phyloP scores from a whole-genome alignment of 2,888 invertebrate species.

The Dicranocentrus wangi region DNA sequence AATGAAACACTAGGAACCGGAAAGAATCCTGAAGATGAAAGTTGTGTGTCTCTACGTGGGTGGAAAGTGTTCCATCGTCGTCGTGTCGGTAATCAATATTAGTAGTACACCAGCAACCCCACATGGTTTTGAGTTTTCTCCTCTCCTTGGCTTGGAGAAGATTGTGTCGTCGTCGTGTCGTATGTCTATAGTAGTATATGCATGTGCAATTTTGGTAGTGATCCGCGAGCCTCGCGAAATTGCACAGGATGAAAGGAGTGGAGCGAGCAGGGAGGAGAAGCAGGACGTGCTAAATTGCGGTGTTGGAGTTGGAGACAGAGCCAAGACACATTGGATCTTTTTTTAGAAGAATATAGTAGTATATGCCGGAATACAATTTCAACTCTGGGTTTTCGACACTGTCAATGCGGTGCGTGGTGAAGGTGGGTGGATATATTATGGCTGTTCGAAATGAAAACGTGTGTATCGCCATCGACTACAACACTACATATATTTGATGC shows the following conservation, averaged over 20 bases:
- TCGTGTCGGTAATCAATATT: constrained; percentile 1
- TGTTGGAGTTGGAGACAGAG: too few species aligned
- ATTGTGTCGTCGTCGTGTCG: not conserved
- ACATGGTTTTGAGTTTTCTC: not conserved
- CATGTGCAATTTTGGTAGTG: not conserved
- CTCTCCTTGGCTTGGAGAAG: too few species aligned
- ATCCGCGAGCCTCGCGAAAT: not conserved
- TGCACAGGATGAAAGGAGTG: not conserved
- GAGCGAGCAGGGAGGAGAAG: too few species aligned
- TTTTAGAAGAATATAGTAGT: too few species aligned
- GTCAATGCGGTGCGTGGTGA: not conserved
- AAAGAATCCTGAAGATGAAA: too few species aligned
- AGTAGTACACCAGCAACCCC: not conserved
- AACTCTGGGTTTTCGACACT: not conserved
- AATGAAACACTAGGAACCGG: too few species aligned
- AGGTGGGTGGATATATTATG: too few species aligned
- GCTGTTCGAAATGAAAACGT: too few species aligned
- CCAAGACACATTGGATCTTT: too few species aligned
- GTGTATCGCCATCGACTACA: constrained; percentile 19
- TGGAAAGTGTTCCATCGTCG: too few species aligned
- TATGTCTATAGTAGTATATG: not conserved
- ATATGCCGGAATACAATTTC: not conserved
- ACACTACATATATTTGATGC: not conserved
- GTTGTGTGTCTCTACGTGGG: too few species aligned
- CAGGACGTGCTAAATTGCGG: not conserved